Conservation (phyloP, 2,113 vertebrate species). For the Myrmophylax atrothorax region DNA sequence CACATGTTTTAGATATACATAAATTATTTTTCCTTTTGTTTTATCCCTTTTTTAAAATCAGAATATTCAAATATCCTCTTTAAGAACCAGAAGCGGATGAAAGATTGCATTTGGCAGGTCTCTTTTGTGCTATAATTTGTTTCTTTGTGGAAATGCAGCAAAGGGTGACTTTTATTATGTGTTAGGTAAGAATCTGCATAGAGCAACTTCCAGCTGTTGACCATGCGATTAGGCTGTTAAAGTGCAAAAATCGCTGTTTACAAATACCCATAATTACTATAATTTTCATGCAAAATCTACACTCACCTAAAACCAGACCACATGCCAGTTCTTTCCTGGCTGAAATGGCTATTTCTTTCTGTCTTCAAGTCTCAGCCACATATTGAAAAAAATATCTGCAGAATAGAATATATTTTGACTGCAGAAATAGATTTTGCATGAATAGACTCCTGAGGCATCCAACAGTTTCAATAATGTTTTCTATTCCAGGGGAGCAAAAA, state of each 20-base stretch:
- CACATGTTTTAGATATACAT: not conserved
- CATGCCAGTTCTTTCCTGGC: slow-evolving; percentile 54
- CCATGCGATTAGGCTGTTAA: slow-evolving; percentile 56
- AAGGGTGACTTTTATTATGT: slow-evolving; percentile 71
- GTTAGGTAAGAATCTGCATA: slow-evolving; percentile 62
- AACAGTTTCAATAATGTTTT: slow-evolving; percentile 81
- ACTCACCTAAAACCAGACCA: slow-evolving; percentile 45
- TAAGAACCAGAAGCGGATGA: slow-evolving; percentile 54
- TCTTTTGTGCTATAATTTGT: slow-evolving; percentile 42
- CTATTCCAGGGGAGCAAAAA: slow-evolving; percentile 77
- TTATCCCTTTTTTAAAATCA: slow-evolving; percentile 10
- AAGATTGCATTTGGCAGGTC: slow-evolving; percentile 33
- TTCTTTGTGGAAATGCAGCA: slow-evolving; percentile 60
- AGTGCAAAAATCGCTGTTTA: slow-evolving; percentile 62
- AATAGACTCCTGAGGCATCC: slow-evolving; percentile 78
- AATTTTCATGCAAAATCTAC: slow-evolving; percentile 67
- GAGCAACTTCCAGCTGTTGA: slow-evolving; percentile 64
- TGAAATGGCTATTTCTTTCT: slow-evolving; percentile 69
- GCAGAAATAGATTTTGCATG: slow-evolving; percentile 76
- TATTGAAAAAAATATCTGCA: slow-evolving; percentile 68
- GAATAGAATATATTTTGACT: slow-evolving; percentile 78
- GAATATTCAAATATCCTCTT: slow-evolving; percentile 31
- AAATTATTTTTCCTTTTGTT: slow-evolving; percentile 38
- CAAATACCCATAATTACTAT: slow-evolving; percentile 69
- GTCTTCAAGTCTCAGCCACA: slow-evolving; percentile 63